Base-by-base conservation (phyloP, 1,140 invertebrate species). In the Bombus vancouverensis region DNA sequence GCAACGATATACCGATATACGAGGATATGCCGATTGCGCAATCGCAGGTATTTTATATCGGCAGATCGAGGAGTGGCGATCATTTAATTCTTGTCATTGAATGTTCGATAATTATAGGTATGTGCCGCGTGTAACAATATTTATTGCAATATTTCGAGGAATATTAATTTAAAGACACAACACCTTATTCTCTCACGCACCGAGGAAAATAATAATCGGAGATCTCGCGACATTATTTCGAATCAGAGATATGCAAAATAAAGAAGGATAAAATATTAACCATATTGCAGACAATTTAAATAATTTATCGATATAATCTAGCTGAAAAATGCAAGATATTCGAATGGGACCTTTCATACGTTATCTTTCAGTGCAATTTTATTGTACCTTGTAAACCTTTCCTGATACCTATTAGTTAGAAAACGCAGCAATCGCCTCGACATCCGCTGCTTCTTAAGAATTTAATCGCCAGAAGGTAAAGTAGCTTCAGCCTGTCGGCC, bases 81-180 rank as follows among this genome's bases (percentile, higher is more conserved):
- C 68, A 39, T 70, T 70, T 70, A 39, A 70, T 70, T 70, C 68
- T 39, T 70, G 34, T 70, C 68, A 12, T 39, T 70, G 68, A 37
- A 39, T 3, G 34, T 25, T 39, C 34, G 68, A 70, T 70, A 70
- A 70, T 70, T 70, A 70, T 10, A 70, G 66, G 66, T 34, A 68
- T 68, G 6, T 22, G 66, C 66, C 6, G 66, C 66, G n/a, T 13
- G 37, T 70, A 70, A 70, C 34, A 10, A 70, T 70, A 70, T 70
- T 70, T 39, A 70, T 39, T 28, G 18, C 68, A 28, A 39, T 39
- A 70, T 70, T 32, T 53, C 47, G 47, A 22, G 15, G 47, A 53
- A 53, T 53, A 53, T 53, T 53, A 53, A 53, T 53, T 53, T 53
- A 53, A 25, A 28, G n/a, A 28, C 32, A 18, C n/a, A 4, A 68